Percentiles rank a stretch among this genome's conserved stretches.
phyloP scores from a whole-genome alignment of 2,888 invertebrate species.

The Zaprionus obscuricornis region DNA sequence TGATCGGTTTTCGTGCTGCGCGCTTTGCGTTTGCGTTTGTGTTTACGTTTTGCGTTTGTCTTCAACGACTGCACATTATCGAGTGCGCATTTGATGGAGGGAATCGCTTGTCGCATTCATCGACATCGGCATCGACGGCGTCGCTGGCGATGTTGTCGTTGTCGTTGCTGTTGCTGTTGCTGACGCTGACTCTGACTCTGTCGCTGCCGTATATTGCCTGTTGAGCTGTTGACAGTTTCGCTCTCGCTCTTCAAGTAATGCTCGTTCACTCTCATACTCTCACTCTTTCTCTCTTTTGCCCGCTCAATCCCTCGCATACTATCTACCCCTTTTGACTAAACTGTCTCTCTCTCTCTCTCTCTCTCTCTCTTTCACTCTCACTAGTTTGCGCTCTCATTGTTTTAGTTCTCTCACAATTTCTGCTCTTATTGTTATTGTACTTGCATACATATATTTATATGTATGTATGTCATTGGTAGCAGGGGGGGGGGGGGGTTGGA shows the following conservation, averaged over 20 bases:
- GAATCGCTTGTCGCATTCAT: background rate
- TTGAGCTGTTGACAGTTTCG: slow-evolving; percentile 56
- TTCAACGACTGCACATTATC: slow-evolving; percentile 61
- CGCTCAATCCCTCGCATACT: background rate
- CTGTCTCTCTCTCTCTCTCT: slow-evolving; percentile 17
- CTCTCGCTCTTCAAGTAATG: slow-evolving; percentile 12
- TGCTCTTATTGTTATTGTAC: slow-evolving; percentile 30
- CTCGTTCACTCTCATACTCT: slow-evolving; percentile 10
- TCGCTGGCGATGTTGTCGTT: slow-evolving; percentile 4
- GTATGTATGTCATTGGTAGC: slow-evolving; percentile 19
- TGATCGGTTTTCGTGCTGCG: slow-evolving; percentile 8
- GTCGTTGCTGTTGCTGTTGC: background rate
- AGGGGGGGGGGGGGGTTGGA: slow-evolving; percentile 2
- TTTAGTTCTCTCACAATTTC: slow-evolving; percentile 17
- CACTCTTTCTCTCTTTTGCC: background rate
- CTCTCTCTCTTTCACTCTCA: slow-evolving; percentile 2
- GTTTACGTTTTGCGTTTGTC: slow-evolving; percentile 45
- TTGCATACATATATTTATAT: slow-evolving; percentile 24
- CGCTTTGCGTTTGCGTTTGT: slow-evolving; percentile 28
- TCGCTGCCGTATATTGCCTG: slow-evolving; percentile 33
- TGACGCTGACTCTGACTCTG: background rate
- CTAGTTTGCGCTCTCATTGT: slow-evolving; percentile 2
- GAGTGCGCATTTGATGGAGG: slow-evolving; percentile 33
- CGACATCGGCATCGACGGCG: background rate
- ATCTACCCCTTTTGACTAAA: slow-evolving; percentile 1